Evolutionary conservation across 2,113 vertebrate genomes (phyloP).

Genomic region (Anolis carolinensis): DNA sequence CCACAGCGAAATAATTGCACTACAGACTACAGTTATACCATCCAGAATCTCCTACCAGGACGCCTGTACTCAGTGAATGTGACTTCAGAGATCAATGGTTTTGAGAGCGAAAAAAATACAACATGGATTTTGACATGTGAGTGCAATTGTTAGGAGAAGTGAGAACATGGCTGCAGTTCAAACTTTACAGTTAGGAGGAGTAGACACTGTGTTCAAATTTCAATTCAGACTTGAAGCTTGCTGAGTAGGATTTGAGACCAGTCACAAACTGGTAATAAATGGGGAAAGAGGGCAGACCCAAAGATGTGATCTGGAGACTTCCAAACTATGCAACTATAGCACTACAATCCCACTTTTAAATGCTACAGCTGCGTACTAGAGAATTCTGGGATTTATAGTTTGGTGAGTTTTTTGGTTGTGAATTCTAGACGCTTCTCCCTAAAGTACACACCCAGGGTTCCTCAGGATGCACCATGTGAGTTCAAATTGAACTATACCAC

Average conservation of each 20-base stretch:
- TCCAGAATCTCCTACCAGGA: not conserved
- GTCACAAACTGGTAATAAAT: not conserved
- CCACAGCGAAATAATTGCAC: rapidly evolving
- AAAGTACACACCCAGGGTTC: too few relatives aligned
- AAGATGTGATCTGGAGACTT: not conserved
- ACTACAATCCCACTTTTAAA: too few relatives aligned
- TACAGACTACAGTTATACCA: not conserved
- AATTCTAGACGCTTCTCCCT: too few relatives aligned
- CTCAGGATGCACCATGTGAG: too few relatives aligned
- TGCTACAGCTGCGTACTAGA: too few relatives aligned
- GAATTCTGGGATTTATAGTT: too few relatives aligned
- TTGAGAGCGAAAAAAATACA: not conserved
- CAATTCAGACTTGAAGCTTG: not conserved
- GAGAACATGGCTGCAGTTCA: not conserved
- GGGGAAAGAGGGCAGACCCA: too few relatives aligned
- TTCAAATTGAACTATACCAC: too few relatives aligned
- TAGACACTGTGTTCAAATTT: not conserved
- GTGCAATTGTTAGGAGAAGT: not conserved
- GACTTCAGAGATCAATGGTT: not conserved
- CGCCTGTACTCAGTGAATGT: constrained; percentile 2
- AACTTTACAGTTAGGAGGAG: too few relatives aligned
- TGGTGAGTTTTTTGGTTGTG: too few relatives aligned
- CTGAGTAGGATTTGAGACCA: not conserved
- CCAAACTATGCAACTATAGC: too few relatives aligned
- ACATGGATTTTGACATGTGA: not conserved